phyloP scores from a whole-genome alignment of 2,113 vertebrate species.

The Arvicanthis niloticus region DNA sequence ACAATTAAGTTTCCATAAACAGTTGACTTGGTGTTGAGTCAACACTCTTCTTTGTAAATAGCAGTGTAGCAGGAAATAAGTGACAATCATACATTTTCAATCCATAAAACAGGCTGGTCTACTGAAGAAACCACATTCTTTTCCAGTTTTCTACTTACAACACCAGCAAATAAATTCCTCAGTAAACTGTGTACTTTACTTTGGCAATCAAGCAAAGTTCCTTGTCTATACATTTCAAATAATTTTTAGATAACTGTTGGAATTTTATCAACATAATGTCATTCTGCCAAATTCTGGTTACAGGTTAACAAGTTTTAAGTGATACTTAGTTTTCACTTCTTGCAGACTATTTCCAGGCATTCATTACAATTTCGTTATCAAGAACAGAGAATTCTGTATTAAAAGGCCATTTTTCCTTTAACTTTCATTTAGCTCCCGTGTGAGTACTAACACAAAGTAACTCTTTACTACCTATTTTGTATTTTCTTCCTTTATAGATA shows the following conservation, averaged over 20 bases:
- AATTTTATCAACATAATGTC: not conserved
- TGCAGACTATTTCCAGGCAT: not conserved
- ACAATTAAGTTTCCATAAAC: constrained; percentile 82
- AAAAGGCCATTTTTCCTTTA: not conserved
- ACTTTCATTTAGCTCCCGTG: not conserved
- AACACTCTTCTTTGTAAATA: constrained; percentile 77
- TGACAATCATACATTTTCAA: constrained; percentile 78
- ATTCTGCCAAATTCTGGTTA: not conserved
- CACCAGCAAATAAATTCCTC: not conserved
- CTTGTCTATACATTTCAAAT: not conserved
- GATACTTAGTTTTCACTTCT: not conserved
- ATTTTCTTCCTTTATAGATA: constrained; percentile 26
- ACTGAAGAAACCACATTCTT: constrained; percentile 50
- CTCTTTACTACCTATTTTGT: not conserved
- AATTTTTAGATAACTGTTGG: constrained; percentile 39
- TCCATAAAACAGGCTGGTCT: constrained; percentile 63
- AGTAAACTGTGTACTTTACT: constrained; percentile 54
- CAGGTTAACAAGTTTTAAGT: not conserved
- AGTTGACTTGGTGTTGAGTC: constrained; percentile 79
- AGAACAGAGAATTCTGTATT: not conserved
- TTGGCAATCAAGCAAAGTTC: constrained; percentile 34
- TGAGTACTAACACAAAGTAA: not conserved
- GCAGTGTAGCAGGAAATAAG: constrained; percentile 71
- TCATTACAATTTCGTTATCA: not conserved
- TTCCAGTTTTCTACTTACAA: constrained; percentile 54